Evolutionary conservation across 1,140 invertebrate genomes (phyloP).

Genomic region (Mizuhopecten yessoensis): DNA sequence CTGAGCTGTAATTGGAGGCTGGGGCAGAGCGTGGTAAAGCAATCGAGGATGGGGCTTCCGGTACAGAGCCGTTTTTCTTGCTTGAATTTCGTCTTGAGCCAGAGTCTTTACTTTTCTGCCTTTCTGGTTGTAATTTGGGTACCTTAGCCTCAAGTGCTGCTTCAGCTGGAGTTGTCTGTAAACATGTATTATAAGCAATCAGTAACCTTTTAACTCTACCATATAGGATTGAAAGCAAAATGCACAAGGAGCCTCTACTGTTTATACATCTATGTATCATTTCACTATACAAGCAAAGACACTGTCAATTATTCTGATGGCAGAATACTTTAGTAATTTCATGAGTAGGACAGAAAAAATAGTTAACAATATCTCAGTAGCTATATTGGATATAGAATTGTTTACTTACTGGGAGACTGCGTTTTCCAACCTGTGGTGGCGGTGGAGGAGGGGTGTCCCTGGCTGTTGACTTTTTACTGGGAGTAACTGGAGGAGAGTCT

Average conservation of each 20-base stretch:
- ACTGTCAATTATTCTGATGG: too few relatives aligned
- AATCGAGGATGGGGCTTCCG: background rate
- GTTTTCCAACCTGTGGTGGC: conserved; percentile 59
- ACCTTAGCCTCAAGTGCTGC: conserved; percentile 48
- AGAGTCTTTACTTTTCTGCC: background rate
- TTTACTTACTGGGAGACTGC: conserved; percentile 55
- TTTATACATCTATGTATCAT: too few relatives aligned
- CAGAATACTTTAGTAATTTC: too few relatives aligned
- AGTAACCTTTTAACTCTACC: background rate
- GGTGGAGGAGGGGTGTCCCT: conserved; percentile 68
- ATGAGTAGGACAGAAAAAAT: too few relatives aligned
- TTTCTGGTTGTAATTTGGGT: conserved; percentile 43
- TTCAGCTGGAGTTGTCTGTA: conserved; percentile 53
- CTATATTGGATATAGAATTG: too few relatives aligned
- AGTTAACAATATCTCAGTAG: too few relatives aligned
- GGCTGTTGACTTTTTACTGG: conserved; percentile 56
- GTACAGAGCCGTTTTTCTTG: background rate
- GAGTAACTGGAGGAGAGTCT: conserved; percentile 71
- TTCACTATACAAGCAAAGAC: background rate
- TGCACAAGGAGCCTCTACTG: too few relatives aligned
- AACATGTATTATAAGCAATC: background rate
- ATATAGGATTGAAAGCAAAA: background rate
- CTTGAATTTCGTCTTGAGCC: background rate
- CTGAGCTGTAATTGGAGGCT: background rate
- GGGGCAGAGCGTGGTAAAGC: background rate